Percentiles rank a stretch among this genome's conserved stretches.
These are phyloP conservation scores for Zoanthus solanderi DNA, from an alignment of 92 coral and sea anemone genomes.

Conservation along the genomic window DNA sequence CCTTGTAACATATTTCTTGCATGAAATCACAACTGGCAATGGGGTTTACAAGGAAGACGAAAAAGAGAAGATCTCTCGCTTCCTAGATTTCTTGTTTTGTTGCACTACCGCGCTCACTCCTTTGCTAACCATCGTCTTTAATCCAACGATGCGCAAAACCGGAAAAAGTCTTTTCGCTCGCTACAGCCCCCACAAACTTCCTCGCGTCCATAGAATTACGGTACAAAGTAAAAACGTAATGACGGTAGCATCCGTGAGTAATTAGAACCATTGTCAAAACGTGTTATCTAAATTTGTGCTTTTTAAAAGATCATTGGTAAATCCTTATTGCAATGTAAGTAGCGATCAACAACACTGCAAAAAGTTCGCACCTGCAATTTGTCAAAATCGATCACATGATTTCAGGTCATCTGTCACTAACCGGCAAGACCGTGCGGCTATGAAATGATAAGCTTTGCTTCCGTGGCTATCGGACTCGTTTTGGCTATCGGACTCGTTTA, in stretches of 20 bases:
- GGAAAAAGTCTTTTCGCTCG: background rate
- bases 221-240: background rate
- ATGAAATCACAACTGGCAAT: background rate
- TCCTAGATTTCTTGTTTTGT: background rate
- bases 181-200: background rate
- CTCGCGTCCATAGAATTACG: slow-evolving; percentile 31
- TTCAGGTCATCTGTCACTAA: too few species aligned
- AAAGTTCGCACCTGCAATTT: too few species aligned
- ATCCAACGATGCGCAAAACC: slow-evolving; percentile 17
- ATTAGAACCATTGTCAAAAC: background rate
- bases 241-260: background rate
- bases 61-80: background rate
- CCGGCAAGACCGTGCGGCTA: too few species aligned
- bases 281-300: too few species aligned
- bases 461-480: too few species aligned
- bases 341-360: too few species aligned
- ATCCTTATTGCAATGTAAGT: too few species aligned
- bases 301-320: too few species aligned
- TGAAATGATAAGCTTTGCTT: too few species aligned
- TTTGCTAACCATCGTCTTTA: slow-evolving; percentile 2
- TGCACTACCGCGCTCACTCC: background rate
- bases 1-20: background rate
- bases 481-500: too few species aligned
- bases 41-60: background rate
- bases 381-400: too few species aligned